Percentiles rank a stretch among this genome's conserved stretches.
Conservation (phyloP, 2,113 vertebrate species). For the Xiphorhynchus elegans region DNA sequence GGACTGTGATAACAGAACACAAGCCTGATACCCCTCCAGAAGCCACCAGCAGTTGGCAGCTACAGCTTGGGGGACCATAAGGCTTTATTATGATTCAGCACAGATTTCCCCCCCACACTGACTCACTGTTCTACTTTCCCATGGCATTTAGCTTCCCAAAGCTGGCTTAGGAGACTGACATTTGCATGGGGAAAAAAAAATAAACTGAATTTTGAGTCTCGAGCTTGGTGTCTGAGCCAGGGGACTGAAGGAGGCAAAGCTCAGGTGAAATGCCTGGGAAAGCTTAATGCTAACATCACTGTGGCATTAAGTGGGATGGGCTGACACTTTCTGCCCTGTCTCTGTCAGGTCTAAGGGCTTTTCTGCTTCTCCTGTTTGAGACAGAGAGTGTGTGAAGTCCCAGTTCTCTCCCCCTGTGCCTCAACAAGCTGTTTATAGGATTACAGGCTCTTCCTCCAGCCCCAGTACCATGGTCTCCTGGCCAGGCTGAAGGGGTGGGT, state of each 20-base stretch:
- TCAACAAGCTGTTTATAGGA: background rate
- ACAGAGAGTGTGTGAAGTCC: background rate
- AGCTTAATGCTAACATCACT: rapidly evolving
- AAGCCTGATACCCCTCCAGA: background rate
- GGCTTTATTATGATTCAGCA: background rate
- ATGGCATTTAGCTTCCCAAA: background rate
- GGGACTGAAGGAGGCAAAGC: background rate
- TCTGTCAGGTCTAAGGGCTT: background rate
- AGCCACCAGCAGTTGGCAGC: background rate
- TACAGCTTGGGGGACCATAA: background rate
- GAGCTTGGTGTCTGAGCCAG: background rate
- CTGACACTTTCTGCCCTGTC: background rate
- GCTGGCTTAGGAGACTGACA: background rate
- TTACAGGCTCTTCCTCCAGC: background rate
- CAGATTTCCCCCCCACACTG: rapidly evolving
- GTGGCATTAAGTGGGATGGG: background rate
- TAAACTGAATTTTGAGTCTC: background rate
- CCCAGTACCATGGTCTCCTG: background rate
- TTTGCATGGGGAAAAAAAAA: background rate
- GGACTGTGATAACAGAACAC: no score
- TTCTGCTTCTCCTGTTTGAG: background rate
- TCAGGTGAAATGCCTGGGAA: background rate
- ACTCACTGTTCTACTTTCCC: background rate
- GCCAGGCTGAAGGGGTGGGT: background rate
- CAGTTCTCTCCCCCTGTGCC: background rate